Base-by-base conservation (phyloP, 2,113 vertebrate genomes). In the Leucosticte australis region DNA sequence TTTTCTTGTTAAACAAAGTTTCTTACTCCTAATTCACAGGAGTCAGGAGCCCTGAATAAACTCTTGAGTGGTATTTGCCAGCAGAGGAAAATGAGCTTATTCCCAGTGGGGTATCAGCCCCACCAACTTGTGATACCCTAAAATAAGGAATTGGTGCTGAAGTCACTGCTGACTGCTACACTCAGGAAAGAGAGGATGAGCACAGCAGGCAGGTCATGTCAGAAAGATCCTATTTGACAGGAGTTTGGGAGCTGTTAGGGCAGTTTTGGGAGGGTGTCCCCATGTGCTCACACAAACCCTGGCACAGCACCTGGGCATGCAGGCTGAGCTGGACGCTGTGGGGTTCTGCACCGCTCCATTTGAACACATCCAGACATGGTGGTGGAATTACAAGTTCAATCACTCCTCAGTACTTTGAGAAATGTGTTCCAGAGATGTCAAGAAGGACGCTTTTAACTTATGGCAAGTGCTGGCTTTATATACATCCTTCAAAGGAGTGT, bases 401-500 rank as follows among this genome's bases (percentile, higher is more conserved):
- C 47, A 55, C 21, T 65, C 62, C 74, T 87, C 57, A 22, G 50
- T 50, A 33, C 78, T 92, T 83, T 26, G 13, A 89, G 81, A 82
- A 94, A 76, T 35, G 37, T 57, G 18, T 52, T 84, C 53, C 49
- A 68, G 67, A 87, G 62, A 76, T 68, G 46, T 89, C 69, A 80
- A 67, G 84, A 87, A 59, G 77, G 50, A 71, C 0, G 0, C 47
- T 95, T 82, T 71, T 46, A 84, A 87, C 44, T 84, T 27, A 74
- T 6, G 55, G 74, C 70, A 95, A 95, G 59, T 44, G 28, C 13
- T 91, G 1, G 5, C 15, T 95, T 69, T 74, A 50, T 42, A 73
- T 35, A 70, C 55, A 75, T 79, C 39, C 55, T 79, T 87, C 89
- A 92, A 92, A 42, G 46, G 65, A 78, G 30, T 70, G 74, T 50